phyloP scores from a whole-genome alignment of 2,113 vertebrate genomes.

The Microcebus griseorufus region DNA sequence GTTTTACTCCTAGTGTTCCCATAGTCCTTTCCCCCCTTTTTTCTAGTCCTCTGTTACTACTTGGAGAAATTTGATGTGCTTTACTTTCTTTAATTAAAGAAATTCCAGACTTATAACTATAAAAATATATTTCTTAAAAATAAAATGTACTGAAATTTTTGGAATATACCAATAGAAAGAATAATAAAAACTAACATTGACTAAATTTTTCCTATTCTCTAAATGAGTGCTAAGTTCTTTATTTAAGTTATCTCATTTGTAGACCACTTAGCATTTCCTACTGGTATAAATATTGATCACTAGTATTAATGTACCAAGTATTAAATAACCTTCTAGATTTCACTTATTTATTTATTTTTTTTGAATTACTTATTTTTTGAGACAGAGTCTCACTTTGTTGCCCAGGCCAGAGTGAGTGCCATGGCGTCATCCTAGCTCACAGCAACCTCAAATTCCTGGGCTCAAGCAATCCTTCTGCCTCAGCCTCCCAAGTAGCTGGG shows the following conservation, averaged over 20 bases:
- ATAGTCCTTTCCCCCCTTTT: neutral
- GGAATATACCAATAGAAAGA: neutral
- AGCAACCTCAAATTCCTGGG: too few species aligned
- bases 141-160: conserved; percentile 26
- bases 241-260: neutral
- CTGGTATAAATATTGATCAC: neutral
- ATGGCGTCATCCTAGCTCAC: too few species aligned
- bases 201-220: neutral
- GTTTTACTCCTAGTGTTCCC: neutral
- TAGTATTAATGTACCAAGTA: neutral
- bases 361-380: too few species aligned
- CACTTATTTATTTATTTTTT: neutral
- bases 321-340: neutral
- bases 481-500: too few species aligned
- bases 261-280: neutral
- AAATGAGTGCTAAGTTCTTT: neutral
- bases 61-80: neutral
- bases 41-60: neutral
- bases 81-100: conserved; percentile 28
- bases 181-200: neutral
- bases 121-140: conserved; percentile 4
- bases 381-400: too few species aligned
- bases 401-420: too few species aligned
- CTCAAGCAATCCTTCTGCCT: too few species aligned
- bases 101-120: neutral